Conservation (phyloP, 1,140 invertebrate genomes). For the Aleiodes sp. region DNA sequence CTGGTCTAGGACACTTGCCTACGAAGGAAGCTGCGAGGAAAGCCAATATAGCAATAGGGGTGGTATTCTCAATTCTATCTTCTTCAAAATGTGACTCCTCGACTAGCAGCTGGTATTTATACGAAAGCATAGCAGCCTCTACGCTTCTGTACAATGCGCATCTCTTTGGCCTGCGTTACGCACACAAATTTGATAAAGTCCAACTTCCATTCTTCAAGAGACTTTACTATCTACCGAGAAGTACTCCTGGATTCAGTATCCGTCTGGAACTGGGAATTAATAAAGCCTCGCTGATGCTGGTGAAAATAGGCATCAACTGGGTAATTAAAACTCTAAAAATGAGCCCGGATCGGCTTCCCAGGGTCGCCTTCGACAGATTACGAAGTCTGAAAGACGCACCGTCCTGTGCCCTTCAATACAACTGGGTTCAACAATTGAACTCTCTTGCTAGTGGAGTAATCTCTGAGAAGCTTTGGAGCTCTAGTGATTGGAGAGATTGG, state of each 20-base stretch:
- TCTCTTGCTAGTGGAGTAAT: not conserved
- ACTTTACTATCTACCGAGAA: not conserved
- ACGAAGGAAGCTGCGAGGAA: too few relatives aligned
- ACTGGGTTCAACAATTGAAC: not conserved
- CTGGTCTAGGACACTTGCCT: too few relatives aligned
- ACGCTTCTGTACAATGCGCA: not conserved
- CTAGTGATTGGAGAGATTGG: not conserved
- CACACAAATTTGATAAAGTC: too few relatives aligned
- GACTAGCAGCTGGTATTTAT: not conserved
- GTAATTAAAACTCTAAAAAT: not conserved
- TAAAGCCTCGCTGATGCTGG: not conserved
- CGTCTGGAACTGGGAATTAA: not conserved
- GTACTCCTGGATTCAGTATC: not conserved
- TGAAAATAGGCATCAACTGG: not conserved
- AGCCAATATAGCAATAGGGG: not conserved
- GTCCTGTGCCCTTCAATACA: not conserved
- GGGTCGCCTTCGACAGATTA: not conserved
- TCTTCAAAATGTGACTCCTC: not conserved
- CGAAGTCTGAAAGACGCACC: not conserved
- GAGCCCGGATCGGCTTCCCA: not conserved
- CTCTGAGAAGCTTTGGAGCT: not conserved
- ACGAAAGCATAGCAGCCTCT: not conserved
- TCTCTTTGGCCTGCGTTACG: not conserved
- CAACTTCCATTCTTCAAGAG: too few relatives aligned
- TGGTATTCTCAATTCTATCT: not conserved